Evolutionary conservation across 1,140 invertebrate genomes (phyloP), one percentile per base, ranked within the genome.

Genomic region (Drosophila chauvacae): DNA sequence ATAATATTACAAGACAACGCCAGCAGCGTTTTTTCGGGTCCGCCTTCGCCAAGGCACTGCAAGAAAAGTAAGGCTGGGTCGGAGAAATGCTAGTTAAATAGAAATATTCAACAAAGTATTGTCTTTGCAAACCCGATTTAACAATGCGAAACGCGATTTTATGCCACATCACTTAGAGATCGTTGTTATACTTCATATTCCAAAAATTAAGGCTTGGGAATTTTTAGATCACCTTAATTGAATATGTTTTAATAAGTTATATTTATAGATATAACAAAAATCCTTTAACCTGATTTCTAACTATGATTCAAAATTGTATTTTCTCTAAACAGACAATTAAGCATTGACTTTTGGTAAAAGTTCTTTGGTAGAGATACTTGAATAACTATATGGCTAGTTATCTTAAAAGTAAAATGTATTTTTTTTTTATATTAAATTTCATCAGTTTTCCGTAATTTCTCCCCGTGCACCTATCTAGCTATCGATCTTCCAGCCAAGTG

Each of bases 401-500:
- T 4, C 4, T 10, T 20, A 0, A 2, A 14, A 20, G 5, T 16
- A 16, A 1, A 13, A 35, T 23, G 11, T 4, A 4, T 13, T 23
- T 11, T n/a, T 7, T 13, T 13, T 0, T 11, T 13, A 26, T 14
- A 57, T 16, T 16, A 23, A 7, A 14, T 26, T n/a, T 3, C 1
- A 9, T 28, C 0, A 20, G 2, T 51, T 18, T 18, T 0, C 10
- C 6, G 2, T 26, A 65, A 48, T 28, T 44, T 70, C 26, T 20
- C n/a, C 2, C n/a, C 23, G 48, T 60, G 69, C 37, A 26, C 28
- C 28, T 56, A 78, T 83, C 80, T 33, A 20, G 18, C 47, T 59
- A 66, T 78, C 73, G 80, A 87, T 84, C 85, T 80, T 56, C 59
- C 65, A 62, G 55, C 68, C 58, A 82, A 82, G 64, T 66, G 53